phyloP scores from a whole-genome alignment of 2,797 vertebrate genomes.

The Molossus alvarezi region DNA sequence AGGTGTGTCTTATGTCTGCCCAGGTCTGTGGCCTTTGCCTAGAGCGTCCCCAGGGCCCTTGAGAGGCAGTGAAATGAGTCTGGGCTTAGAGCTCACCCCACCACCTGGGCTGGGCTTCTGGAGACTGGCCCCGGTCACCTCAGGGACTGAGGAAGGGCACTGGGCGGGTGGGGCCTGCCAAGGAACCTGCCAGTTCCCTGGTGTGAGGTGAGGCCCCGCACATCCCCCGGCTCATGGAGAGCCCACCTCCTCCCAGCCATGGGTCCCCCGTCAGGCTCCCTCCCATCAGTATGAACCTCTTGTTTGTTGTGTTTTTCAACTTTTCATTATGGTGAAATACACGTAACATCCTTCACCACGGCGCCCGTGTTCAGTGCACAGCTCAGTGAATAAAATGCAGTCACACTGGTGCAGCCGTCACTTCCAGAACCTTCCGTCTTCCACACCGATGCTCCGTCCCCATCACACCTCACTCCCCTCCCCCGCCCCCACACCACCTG shows the following conservation, averaged over 20 bases:
- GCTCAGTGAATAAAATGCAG: neutral
- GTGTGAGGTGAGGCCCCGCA: neutral
- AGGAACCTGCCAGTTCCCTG: neutral
- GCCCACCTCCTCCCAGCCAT: neutral
- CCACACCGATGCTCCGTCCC: too few relatives aligned
- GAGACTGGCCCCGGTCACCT: neutral
- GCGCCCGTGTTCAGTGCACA: neutral
- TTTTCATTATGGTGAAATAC: neutral
- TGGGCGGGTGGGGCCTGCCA: accelerated
- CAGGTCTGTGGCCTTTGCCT: accelerated
- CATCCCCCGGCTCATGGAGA: too few relatives aligned
- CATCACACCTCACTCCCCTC: neutral
- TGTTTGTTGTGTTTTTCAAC: neutral
- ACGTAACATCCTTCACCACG: neutral
- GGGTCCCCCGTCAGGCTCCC: neutral
- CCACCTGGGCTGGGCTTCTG: neutral
- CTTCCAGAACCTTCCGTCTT: neutral
- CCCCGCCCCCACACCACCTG: neutral
- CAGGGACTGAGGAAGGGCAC: neutral
- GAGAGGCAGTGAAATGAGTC: neutral
- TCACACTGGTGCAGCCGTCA: neutral
- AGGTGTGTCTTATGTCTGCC: accelerated
- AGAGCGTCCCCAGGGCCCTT: neutral
- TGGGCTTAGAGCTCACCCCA: neutral
- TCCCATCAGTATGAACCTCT: neutral